Evolutionary conservation across 1,140 invertebrate species (phyloP).

Genomic region (Antheraea mylitta): DNA sequence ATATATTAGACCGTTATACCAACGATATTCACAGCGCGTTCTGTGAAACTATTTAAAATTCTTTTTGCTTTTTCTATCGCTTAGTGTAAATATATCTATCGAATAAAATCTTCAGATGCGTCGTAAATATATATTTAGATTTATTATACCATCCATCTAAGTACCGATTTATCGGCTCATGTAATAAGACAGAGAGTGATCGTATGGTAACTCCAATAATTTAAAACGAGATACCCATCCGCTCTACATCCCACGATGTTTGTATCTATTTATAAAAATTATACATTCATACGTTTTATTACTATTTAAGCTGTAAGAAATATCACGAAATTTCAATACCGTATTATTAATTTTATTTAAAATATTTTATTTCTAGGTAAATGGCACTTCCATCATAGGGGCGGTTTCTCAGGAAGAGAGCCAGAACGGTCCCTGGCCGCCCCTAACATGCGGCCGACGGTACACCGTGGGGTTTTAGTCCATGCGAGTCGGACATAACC

Average conservation of each 20-base stretch:
- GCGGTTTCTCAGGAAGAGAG: too few relatives aligned
- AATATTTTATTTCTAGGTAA: too few relatives aligned
- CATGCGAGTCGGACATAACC: too few relatives aligned
- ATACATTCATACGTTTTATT: too few relatives aligned
- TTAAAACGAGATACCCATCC: neutral
- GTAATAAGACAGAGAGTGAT: neutral
- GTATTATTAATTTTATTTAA: too few relatives aligned
- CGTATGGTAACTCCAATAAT: neutral
- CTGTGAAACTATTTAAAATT: neutral
- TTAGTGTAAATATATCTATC: neutral
- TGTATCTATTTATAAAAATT: neutral
- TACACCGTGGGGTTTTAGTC: too few relatives aligned
- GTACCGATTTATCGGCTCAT: neutral
- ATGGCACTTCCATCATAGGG: too few relatives aligned
- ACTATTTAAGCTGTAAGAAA: too few relatives aligned
- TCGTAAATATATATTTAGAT: slow-evolving; percentile 2
- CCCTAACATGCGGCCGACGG: too few relatives aligned
- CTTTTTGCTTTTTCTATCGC: neutral
- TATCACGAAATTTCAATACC: too few relatives aligned
- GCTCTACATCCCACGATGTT: neutral
- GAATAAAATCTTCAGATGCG: neutral
- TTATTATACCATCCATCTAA: neutral
- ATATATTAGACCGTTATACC: neutral
- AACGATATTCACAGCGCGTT: neutral
- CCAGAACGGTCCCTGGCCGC: too few relatives aligned